These are phyloP conservation scores for Tachyglossus aculeatus DNA, from an alignment of 2,797 vertebrate genomes.

Conservation along the genomic window DNA sequence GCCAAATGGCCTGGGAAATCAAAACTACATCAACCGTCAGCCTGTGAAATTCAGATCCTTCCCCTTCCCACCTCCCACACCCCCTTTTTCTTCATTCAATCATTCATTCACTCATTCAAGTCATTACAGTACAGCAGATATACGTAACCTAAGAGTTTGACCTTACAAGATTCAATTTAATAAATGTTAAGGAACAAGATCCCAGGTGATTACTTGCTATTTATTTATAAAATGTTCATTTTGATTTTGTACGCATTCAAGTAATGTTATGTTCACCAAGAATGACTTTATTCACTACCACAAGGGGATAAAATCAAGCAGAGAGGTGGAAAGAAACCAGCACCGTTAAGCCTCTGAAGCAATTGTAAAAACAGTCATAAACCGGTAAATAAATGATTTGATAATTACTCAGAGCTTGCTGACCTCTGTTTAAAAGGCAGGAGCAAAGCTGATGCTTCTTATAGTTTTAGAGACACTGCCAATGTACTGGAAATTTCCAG, in stretches of 20 bases:
- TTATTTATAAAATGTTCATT: constrained; percentile 42
- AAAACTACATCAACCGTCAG: too few species aligned
- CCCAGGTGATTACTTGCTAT: constrained; percentile 24
- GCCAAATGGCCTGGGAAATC: too few species aligned
- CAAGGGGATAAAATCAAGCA: constrained; percentile 36
- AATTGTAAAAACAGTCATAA: constrained; percentile 59
- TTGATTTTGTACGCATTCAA: constrained; percentile 37
- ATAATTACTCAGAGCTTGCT: constrained; percentile 60
- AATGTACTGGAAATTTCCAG: background rate
- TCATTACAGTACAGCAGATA: too few species aligned
- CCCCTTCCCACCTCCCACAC: too few species aligned
- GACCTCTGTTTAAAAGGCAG: constrained; percentile 61
- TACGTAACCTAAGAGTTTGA: constrained; percentile 42
- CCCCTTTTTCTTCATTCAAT: too few species aligned
- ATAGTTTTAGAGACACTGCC: constrained; percentile 19
- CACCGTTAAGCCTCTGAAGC: constrained; percentile 52
- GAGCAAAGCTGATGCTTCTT: constrained; percentile 7
- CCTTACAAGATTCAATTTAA: constrained; percentile 42
- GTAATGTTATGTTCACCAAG: constrained; percentile 24
- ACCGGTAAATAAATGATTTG: constrained; percentile 67
- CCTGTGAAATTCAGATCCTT: too few species aligned
- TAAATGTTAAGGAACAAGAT: constrained; percentile 23
- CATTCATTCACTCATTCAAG: too few species aligned
- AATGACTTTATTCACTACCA: constrained; percentile 39
- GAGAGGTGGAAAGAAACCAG: constrained; percentile 53